phyloP scores from a whole-genome alignment of 1,140 invertebrate genomes.

The Camponotus pennsylvanicus region DNA sequence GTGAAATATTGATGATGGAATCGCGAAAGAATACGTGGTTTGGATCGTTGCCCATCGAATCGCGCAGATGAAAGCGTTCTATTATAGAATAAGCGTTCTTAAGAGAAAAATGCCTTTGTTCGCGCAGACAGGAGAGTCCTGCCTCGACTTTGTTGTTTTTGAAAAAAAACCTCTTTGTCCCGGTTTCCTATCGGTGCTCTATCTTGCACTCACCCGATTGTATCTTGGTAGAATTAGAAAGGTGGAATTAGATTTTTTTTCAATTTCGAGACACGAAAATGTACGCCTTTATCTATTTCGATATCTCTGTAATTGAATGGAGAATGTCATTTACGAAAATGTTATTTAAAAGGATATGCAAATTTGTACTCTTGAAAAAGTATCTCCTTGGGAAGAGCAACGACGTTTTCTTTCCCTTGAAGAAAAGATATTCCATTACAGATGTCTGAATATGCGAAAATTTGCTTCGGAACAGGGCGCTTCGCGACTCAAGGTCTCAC shows the following conservation, averaged over 20 bases:
- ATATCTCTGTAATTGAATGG: background rate
- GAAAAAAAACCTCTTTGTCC: background rate
- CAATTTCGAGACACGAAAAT: background rate
- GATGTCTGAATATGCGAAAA: constrained; percentile 5
- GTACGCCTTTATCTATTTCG: background rate
- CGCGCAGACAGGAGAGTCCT: background rate
- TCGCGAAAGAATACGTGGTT: background rate
- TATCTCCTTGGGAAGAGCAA: background rate
- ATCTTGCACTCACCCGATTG: background rate
- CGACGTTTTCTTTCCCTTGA: background rate
- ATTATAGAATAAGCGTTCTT: constrained; percentile 24
- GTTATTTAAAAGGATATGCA: background rate
- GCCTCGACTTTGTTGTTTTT: background rate
- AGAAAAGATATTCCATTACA: background rate
- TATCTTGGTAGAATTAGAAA: background rate
- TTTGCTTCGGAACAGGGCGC: background rate
- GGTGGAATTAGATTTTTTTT: background rate
- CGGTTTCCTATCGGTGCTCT: background rate
- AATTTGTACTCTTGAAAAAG: background rate
- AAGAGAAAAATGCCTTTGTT: background rate
- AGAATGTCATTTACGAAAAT: background rate
- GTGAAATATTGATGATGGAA: background rate
- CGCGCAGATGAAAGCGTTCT: background rate
- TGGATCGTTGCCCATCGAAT: background rate
- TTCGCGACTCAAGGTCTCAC: constrained; percentile 34